Evolutionary conservation across 2,888 invertebrate species (phyloP), one percentile per base, ranked within the genome.

Genomic region (Camponotus fellah): DNA sequence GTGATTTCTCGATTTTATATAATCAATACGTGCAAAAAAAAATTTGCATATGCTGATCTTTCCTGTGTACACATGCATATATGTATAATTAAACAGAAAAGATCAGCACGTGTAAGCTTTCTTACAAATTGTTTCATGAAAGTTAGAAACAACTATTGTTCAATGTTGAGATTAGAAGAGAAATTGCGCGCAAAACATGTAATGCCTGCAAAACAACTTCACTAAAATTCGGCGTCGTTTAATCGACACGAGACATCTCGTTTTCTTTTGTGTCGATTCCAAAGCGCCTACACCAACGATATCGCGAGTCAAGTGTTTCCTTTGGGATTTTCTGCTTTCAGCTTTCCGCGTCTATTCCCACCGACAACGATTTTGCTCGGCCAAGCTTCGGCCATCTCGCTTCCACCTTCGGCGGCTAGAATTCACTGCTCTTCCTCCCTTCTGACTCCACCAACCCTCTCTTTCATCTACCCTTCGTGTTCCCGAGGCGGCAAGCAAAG

Each of bases 241-340:
- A 69, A 32, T 43, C 69, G 43, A 69, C 43, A 40, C 68, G 60
- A 75, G 60, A 40, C 49, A 71, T 17, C 56, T 79, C 71, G 69
- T 60, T 84, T 82, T 69, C 84, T 82, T 85, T 86, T 69, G 58
- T 34, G 56, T 43, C 53, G 46, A 40, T 64, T 32, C n/a, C 46
- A 56, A 37, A 75, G 79, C 91, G 89, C 92, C 93, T 91, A 92
- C 91, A 92, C 92, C 92, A 92, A 92, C 92, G 92, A 93, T 93
- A 94, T 93, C 91, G 92, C 87, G 92, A 92, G 91, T 93, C 93
- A 92, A 93, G 94, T 93, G 92, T 89, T 91, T 92, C 92, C 93
- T 94, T 92, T 92, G 92, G 92, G 92, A 91, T 92, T 92, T 92
- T 92, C 92, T 91, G 91, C 87, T 91, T 89, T 90, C 86, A 87